These are phyloP conservation scores for Micromussa lordhowensis DNA, from an alignment of 92 coral and sea anemone species.

Conservation along the genomic window DNA sequence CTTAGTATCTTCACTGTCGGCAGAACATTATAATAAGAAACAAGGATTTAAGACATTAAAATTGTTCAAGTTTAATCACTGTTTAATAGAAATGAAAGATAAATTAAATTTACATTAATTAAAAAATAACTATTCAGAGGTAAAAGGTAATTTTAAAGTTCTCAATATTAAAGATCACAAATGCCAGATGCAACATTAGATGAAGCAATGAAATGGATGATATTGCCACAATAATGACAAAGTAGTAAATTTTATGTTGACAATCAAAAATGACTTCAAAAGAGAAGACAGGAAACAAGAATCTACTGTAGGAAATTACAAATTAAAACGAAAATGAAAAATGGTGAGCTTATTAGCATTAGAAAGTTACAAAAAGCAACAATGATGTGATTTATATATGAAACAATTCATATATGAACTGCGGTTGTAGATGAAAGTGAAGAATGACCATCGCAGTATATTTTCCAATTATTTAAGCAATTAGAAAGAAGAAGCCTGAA, in stretches of 20 bases:
- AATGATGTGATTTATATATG: too few species aligned
- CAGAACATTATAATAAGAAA: conserved; percentile 57
- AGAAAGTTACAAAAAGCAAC: background rate
- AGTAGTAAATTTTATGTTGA: background rate
- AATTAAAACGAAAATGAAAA: background rate
- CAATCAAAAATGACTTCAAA: background rate
- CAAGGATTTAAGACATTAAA: conserved; percentile 3
- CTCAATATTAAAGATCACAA: background rate
- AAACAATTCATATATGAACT: too few species aligned
- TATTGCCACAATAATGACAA: too few species aligned
- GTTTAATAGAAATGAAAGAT: background rate
- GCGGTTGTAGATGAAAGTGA: too few species aligned
- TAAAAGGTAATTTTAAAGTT: background rate
- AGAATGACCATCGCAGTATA: too few species aligned
- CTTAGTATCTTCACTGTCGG: conserved; percentile 85
- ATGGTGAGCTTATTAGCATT: background rate
- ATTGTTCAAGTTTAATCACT: background rate
- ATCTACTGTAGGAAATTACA: background rate
- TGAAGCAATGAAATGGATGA: background rate
- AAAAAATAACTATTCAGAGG: background rate
- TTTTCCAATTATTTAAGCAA: too few species aligned
- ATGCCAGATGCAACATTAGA: background rate
- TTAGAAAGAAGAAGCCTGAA: too few species aligned
- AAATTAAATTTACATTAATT: background rate
- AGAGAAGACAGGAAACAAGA: background rate